Percentiles rank a stretch among this genome's conserved stretches.
These are phyloP conservation scores for Chloroceryle aenea DNA, from an alignment of 2,113 vertebrate genomes.

Conservation along the genomic window DNA sequence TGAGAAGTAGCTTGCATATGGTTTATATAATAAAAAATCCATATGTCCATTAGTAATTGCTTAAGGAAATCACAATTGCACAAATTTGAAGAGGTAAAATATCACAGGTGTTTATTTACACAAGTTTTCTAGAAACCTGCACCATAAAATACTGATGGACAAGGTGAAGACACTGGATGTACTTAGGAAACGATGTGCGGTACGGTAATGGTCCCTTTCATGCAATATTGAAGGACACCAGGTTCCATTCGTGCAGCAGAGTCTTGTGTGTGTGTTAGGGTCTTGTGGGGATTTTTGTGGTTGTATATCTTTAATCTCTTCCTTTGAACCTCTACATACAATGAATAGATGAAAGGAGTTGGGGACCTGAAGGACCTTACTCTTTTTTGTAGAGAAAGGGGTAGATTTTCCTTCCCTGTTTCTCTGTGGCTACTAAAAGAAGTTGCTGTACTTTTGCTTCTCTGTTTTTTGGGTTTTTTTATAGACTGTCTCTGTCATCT, in stretches of 20 bases:
- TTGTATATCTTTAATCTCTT: neutral
- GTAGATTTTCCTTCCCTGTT: neutral
- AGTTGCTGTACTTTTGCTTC: rapidly evolving
- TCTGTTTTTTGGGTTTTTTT: neutral
- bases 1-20: neutral
- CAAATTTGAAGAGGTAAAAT: neutral
- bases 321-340: neutral
- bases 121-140: neutral
- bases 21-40: neutral
- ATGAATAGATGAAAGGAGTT: neutral
- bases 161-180: neutral
- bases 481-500: neutral
- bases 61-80: neutral
- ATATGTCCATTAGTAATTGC: neutral
- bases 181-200: rapidly evolving
- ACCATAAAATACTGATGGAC: neutral
- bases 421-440: neutral
- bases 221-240: neutral
- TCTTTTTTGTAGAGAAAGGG: neutral
- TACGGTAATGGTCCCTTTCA: neutral
- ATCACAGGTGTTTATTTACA: neutral
- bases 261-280: rapidly evolving
- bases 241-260: neutral
- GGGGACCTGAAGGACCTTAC: neutral
- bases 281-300: neutral